Conservation (phyloP, 2,113 vertebrate genomes). For the Dendrocopos noguchii region DNA sequence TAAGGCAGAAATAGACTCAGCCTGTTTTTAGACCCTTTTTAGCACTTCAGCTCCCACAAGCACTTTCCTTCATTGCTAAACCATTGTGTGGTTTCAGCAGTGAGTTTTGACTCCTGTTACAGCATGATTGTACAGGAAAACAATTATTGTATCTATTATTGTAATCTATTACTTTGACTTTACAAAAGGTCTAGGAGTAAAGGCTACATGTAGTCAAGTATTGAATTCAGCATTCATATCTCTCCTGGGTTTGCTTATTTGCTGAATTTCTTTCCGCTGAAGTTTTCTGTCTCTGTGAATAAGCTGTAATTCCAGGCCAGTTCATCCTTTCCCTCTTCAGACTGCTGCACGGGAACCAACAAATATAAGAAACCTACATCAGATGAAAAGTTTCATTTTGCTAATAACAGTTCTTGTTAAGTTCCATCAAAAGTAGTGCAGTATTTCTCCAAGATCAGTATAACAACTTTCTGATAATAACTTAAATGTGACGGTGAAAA, state of each 20-base stretch:
- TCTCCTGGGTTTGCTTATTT: background rate
- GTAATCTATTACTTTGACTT: background rate
- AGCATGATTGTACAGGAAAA: background rate
- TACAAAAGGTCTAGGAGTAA: background rate
- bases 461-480: background rate
- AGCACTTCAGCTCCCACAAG: background rate
- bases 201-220: background rate
- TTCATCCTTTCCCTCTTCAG: background rate
- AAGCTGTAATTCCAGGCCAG: background rate
- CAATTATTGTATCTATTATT: background rate
- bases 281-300: background rate
- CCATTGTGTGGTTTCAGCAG: background rate
- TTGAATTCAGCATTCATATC: background rate
- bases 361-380: background rate
- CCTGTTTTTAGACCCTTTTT: background rate
- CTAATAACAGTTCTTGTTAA: background rate
- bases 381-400: background rate
- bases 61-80: background rate
- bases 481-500: background rate
- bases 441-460: background rate
- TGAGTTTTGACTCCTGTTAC: background rate
- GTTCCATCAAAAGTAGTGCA: background rate
- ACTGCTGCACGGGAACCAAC: background rate
- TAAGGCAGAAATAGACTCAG: background rate
- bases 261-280: background rate